Conservation (phyloP, 2,888 invertebrate species). For the Drosophila limbata region DNA sequence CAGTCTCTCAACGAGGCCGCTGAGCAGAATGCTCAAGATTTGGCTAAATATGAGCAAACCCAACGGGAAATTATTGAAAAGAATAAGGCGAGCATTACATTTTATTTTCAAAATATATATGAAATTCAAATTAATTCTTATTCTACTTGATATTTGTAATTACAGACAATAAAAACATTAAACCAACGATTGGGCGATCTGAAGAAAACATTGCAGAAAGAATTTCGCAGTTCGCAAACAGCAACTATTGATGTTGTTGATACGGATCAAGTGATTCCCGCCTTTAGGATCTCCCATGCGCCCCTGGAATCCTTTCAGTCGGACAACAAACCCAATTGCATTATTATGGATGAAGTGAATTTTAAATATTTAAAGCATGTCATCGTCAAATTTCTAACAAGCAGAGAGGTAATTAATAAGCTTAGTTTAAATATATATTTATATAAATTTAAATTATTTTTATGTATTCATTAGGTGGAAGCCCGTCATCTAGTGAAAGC, state of each 20-base stretch:
- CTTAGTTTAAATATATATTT: neutral
- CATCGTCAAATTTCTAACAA: slow-evolving; percentile 95
- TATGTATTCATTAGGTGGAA: slow-evolving; percentile 87
- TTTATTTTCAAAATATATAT: slow-evolving; percentile 82
- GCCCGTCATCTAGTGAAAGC: slow-evolving; percentile 96
- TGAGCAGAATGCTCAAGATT: slow-evolving; percentile 67
- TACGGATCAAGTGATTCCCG: slow-evolving; percentile 51
- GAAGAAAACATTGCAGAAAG: slow-evolving; percentile 96
- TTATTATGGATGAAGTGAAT: slow-evolving; percentile 89
- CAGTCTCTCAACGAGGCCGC: slow-evolving; percentile 70
- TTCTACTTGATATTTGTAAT: neutral
- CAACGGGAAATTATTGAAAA: slow-evolving; percentile 88
- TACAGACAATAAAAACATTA: slow-evolving; percentile 93
- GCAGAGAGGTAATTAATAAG: slow-evolving; percentile 88
- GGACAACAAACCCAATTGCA: slow-evolving; percentile 69
- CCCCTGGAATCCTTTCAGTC: slow-evolving; percentile 55
- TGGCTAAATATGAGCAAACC: slow-evolving; percentile 74
- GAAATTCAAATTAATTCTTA: neutral
- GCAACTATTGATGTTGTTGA: slow-evolving; percentile 62
- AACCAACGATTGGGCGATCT: slow-evolving; percentile 95
- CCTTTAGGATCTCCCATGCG: slow-evolving; percentile 48
- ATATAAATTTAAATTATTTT: too few relatives aligned
- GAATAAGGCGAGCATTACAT: slow-evolving; percentile 86
- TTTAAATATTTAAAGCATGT: slow-evolving; percentile 96
- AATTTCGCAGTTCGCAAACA: slow-evolving; percentile 86